A percentile compares a stretch with the other conserved stretches of the same genome.
Conservation (phyloP, 2,888 invertebrate species). For the Diploptera punctata region DNA sequence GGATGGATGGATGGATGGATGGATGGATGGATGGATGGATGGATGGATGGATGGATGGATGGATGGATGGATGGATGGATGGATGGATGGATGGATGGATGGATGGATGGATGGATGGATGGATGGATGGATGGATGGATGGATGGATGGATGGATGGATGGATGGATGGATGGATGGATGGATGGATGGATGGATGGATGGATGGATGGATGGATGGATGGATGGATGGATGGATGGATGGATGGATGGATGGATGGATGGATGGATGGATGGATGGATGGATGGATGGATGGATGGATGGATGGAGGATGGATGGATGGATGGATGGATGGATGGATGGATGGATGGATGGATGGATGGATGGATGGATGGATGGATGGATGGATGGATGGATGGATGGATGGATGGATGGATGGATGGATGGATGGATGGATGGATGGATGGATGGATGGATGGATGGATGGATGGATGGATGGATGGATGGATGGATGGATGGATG, state of each 20-base stretch:
- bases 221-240: neutral
- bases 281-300: too few species aligned
- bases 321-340: neutral
- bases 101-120: neutral
- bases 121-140: too few species aligned
- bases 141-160: neutral
- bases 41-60: neutral
- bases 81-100: neutral
- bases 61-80: neutral
- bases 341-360: neutral
- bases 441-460: neutral
- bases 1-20: neutral
- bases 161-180: neutral
- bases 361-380: neutral
- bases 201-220: neutral
- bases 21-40: neutral
- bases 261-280: neutral
- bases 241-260: neutral
- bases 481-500: neutral
- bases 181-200: neutral
- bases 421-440: neutral
- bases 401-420: neutral
- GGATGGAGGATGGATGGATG: too few species aligned
- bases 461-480: neutral
- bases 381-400: too few species aligned